A percentile compares a stretch with the other conserved stretches of the same genome.
phyloP scores from a whole-genome alignment of 2,113 vertebrate genomes.

The Mandrillus leucophaeus region DNA sequence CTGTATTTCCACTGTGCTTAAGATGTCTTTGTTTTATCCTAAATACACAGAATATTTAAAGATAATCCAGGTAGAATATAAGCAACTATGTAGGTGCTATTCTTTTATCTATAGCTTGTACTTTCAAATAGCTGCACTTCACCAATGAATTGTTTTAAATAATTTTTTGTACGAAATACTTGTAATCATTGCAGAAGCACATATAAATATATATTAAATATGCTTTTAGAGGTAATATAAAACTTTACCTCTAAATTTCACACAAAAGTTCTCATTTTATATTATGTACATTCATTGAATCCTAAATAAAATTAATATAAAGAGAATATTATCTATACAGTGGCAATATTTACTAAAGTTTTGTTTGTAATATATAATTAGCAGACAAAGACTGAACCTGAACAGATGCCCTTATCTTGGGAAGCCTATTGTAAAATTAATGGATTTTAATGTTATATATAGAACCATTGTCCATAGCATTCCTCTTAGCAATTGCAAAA shows the following conservation, averaged over 20 bases:
- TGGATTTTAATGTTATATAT: neutral
- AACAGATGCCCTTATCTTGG: neutral
- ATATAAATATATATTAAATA: neutral
- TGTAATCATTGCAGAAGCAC: neutral
- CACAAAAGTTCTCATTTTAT: neutral
- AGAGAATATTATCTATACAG: neutral
- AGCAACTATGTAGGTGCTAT: neutral
- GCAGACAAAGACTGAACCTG: neutral
- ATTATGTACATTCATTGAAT: constrained; percentile 23
- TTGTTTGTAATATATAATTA: neutral
- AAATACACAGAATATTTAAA: neutral
- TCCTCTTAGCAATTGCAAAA: neutral
- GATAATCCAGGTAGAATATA: neutral
- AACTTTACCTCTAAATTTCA: neutral
- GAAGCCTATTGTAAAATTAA: neutral
- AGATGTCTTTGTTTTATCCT: neutral
- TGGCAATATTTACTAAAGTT: neutral
- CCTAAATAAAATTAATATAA: neutral
- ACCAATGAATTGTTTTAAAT: neutral
- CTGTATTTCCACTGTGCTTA: neutral
- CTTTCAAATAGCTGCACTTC: neutral
- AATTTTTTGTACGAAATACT: neutral
- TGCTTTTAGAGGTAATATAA: neutral
- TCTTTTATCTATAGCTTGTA: neutral
- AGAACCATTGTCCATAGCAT: neutral